These are phyloP conservation scores for Gerris lacustris DNA, from an alignment of 2,888 invertebrate genomes.

Conservation along the genomic window DNA sequence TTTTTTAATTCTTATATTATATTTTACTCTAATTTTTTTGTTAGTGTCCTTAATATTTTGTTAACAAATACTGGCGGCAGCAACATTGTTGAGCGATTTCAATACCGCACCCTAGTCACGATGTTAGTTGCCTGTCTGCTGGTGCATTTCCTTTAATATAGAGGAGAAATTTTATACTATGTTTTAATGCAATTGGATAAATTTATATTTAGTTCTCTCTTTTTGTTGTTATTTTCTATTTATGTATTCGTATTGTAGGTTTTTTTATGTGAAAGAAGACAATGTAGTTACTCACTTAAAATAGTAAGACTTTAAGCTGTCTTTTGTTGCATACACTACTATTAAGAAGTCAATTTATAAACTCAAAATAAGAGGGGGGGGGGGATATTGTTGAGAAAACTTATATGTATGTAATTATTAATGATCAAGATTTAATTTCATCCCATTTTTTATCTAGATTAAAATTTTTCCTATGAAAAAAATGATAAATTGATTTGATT, in stretches of 20 bases:
- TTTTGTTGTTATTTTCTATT: conserved; percentile 27
- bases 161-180: conserved; percentile 29
- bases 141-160: conserved; percentile 26
- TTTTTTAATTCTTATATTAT: conserved; percentile 15
- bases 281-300: not conserved
- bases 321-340: too few species aligned
- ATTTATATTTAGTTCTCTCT: conserved; percentile 29
- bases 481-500: too few species aligned
- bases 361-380: too few species aligned
- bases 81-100: conserved; percentile 30
- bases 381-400: too few species aligned
- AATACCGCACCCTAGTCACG: conserved; percentile 29
- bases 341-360: too few species aligned
- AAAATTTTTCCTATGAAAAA: too few species aligned
- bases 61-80: conserved; percentile 27
- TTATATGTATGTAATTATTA: too few species aligned
- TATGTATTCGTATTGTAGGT: conserved; percentile 9
- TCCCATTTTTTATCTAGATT: too few species aligned
- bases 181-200: conserved; percentile 27
- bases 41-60: conserved; percentile 26
- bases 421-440: too few species aligned
- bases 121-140: conserved; percentile 29
- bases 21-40: conserved; percentile 27
- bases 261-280: not conserved
- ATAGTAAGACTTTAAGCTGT: too few species aligned